Evolutionary conservation across 2,113 vertebrate species (phyloP), one percentile per base, ranked within the genome.

Genomic region (Ceyx margarethae): DNA sequence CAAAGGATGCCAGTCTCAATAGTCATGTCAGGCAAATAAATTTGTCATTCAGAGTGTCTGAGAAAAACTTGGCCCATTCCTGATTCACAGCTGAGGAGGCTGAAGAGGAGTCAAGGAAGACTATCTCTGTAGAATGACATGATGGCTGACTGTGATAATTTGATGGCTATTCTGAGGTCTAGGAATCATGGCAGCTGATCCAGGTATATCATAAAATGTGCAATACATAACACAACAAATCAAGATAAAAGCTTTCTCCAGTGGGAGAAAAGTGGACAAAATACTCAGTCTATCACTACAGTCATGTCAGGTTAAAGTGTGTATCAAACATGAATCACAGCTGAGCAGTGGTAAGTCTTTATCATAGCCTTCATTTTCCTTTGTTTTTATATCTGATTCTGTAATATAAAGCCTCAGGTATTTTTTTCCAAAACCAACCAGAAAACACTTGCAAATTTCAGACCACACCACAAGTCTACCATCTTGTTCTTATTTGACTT

Each of bases 181-280:
- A 90, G 77, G 50, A 95, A 88, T 81, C 81, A 57, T 9, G 42
- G 91, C 88, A 94, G 83, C 62, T 75, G 68, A 94, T 94, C 69
- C 90, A 94, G 95, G 93, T 86, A 91, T 66, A 88, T 86, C 77
- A 93, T 86, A 93, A 93, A 95, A 93, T 54, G 90, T 86, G 62
- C 79, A 90, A 72, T 86, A 84, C 88, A 91, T 93, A 94, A 84
- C 85, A 90, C 56, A 95, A 86, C 45, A 95, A 84, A 94, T 95
- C 90, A 91, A 95, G 93, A 94, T 90, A 93, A 95, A 95, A 93
- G 83, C 88, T 91, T 95, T 90, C 82, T 86, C 42, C 67, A 58
- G 80, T 94, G n/a, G n/a, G n/a, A n/a, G n/a, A n/a, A n/a, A n/a
- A n/a, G n/a, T n/a, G 92, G 90, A 90, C 93, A 91, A 95, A 86